A percentile compares a stretch with the other conserved stretches of the same genome.
Evolutionary conservation across 2,797 vertebrate genomes (phyloP).

Genomic region (Danio albolineatus): DNA sequence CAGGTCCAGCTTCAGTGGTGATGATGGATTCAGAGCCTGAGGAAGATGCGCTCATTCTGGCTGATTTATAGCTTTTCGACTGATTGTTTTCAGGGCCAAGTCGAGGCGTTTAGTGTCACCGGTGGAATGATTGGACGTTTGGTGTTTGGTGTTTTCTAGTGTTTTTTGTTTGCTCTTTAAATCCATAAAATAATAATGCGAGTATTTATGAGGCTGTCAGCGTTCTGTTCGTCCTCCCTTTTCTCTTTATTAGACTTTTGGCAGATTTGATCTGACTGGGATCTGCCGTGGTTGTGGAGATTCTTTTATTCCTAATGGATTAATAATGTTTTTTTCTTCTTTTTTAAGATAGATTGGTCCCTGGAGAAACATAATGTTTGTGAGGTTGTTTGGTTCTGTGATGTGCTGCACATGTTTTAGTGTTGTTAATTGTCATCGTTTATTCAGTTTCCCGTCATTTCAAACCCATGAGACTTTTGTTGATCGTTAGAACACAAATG

Average conservation of each 20-base stretch:
- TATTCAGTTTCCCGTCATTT: too few species aligned
- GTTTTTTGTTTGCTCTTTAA: constrained; percentile 26
- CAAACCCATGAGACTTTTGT: too few species aligned
- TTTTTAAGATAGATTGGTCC: neutral
- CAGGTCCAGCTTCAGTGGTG: constrained; percentile 79
- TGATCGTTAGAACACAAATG: too few species aligned
- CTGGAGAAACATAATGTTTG: constrained; percentile 9
- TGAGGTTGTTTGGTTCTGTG: neutral
- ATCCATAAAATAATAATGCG: constrained; percentile 52
- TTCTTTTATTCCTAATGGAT: neutral
- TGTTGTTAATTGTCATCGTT: too few species aligned
- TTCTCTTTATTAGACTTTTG: constrained; percentile 20
- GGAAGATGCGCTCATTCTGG: constrained; percentile 69
- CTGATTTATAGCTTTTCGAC: constrained; percentile 70
- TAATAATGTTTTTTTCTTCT: neutral
- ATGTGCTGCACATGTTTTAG: neutral
- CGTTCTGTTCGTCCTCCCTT: constrained; percentile 36
- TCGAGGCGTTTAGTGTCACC: constrained; percentile 71
- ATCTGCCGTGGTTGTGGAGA: neutral
- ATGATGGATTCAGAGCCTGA: constrained; percentile 67
- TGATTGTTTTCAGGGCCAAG: constrained; percentile 72
- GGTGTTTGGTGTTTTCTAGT: constrained; percentile 44
- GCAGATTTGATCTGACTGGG: constrained; percentile 27
- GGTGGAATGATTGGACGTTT: constrained; percentile 63
- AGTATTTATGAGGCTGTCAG: constrained; percentile 48